Conservation (phyloP, 2,888 invertebrate genomes). For the Dascillus cervinus region DNA sequence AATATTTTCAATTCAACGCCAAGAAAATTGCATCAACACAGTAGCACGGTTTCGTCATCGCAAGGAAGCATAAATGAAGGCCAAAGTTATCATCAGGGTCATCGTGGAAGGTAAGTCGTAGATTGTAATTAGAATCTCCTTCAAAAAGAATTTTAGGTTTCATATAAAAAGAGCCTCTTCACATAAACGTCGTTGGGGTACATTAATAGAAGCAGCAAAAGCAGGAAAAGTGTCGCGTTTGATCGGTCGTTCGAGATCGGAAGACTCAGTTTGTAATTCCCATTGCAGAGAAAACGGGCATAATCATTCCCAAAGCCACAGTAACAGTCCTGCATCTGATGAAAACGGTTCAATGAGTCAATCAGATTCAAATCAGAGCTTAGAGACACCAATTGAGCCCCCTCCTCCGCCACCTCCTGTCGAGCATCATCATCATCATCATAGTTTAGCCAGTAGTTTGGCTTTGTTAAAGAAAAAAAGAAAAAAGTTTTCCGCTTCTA, state of each 20-base stretch:
- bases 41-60: slow-evolving; percentile 40
- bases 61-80: slow-evolving; percentile 42
- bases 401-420: slow-evolving; percentile 22
- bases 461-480: slow-evolving; percentile 72
- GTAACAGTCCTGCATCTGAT: slow-evolving; percentile 54
- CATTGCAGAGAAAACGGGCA: slow-evolving; percentile 47
- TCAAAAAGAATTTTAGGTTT: slow-evolving; percentile 27
- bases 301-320: slow-evolving; percentile 43
- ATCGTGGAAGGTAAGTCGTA: slow-evolving; percentile 19
- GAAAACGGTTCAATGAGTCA: slow-evolving; percentile 66
- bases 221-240: slow-evolving; percentile 72
- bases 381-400: slow-evolving; percentile 33
- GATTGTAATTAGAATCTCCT: background rate
- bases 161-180: slow-evolving; percentile 49
- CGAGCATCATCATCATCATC: slow-evolving; percentile 32
- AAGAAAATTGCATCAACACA: slow-evolving; percentile 43
- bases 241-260: slow-evolving; percentile 72
- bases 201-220: slow-evolving; percentile 80
- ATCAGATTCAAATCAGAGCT: slow-evolving; percentile 63
- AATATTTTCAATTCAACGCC: slow-evolving; percentile 53
- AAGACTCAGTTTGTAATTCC: slow-evolving; percentile 70
- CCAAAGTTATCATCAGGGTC: slow-evolving; percentile 22
- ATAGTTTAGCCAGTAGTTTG: slow-evolving; percentile 51
- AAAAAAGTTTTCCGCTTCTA: slow-evolving; percentile 75
- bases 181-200: slow-evolving; percentile 74